phyloP scores from a whole-genome alignment of 2,113 vertebrate genomes.

The Anguilla rostrata region DNA sequence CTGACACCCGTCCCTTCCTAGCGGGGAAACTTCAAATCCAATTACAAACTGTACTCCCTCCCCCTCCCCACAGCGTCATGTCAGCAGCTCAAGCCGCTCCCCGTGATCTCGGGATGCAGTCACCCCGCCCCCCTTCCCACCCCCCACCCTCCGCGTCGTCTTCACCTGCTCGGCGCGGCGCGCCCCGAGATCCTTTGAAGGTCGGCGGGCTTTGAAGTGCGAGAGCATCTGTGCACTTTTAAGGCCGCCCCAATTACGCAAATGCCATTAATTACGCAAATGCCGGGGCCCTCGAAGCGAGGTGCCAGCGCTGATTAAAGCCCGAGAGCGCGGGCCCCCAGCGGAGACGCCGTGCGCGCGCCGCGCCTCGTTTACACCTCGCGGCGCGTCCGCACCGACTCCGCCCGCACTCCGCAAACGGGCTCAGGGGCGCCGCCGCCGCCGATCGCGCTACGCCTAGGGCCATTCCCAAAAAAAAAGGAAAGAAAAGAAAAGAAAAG shows the following conservation, averaged over 20 bases:
- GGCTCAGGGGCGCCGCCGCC: background rate
- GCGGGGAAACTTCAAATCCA: background rate
- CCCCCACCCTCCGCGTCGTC: too few relatives aligned
- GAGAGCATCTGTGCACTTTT: slow-evolving; percentile 54
- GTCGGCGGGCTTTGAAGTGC: slow-evolving; percentile 57
- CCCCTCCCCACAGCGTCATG: background rate
- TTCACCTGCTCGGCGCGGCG: slow-evolving; percentile 19
- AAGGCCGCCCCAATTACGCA: slow-evolving; percentile 41
- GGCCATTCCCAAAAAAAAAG: background rate
- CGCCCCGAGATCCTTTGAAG: slow-evolving; percentile 46
- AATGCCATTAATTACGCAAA: slow-evolving; percentile 51
- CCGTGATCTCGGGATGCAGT: too few relatives aligned
- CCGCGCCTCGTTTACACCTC: background rate
- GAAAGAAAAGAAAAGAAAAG: background rate
- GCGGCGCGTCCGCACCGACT: background rate
- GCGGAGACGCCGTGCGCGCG: background rate
- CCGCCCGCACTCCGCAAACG: background rate
- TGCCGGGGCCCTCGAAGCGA: slow-evolving; percentile 30
- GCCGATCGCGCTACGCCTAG: background rate
- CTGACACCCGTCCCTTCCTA: background rate
- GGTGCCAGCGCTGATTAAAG: slow-evolving; percentile 37
- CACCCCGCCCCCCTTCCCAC: background rate
- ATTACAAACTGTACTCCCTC: background rate
- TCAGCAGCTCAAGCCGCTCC: background rate
- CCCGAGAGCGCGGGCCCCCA: slow-evolving; percentile 24